phyloP scores from a whole-genome alignment of 1,140 invertebrate species.

The Ectropis grisescens region DNA sequence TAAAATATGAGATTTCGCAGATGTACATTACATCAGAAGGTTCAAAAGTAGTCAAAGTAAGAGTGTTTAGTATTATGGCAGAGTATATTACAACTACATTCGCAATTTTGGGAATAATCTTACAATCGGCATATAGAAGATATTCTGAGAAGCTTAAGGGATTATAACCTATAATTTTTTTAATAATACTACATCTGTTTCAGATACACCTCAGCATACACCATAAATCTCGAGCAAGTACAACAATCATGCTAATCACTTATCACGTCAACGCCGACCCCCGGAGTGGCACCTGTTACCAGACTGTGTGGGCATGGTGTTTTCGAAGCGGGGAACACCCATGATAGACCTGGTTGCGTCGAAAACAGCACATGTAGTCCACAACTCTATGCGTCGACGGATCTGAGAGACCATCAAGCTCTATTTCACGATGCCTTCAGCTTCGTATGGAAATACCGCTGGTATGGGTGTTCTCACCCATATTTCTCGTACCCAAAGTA shows the following conservation, averaged over 20 bases:
- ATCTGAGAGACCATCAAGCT: slow-evolving; percentile 7
- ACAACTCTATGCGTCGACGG: slow-evolving; percentile 7
- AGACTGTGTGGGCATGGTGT: slow-evolving; percentile 1
- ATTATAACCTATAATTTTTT: no score
- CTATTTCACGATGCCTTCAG: slow-evolving; percentile 11
- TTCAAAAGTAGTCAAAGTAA: no score
- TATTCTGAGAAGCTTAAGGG: no score
- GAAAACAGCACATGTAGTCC: slow-evolving; percentile 4
- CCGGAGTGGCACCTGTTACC: slow-evolving; percentile 16
- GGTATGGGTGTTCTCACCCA: slow-evolving; percentile 12
- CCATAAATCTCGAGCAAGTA: slow-evolving; percentile 11
- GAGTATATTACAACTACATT: no score
- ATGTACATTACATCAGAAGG: no score
- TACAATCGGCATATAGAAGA: no score
- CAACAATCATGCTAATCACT: slow-evolving; percentile 11
- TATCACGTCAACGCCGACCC: slow-evolving; percentile 4
- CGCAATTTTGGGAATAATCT: no score
- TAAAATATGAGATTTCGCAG: no score
- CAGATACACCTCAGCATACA: slow-evolving; percentile 6
- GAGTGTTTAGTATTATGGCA: no score
- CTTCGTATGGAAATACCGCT: slow-evolving; percentile 5
- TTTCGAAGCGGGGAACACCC: slow-evolving; percentile 4
- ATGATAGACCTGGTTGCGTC: slow-evolving; percentile 10
- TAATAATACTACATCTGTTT: slow-evolving; percentile 6
- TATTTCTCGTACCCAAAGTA: slow-evolving; percentile 10